Conservation (phyloP, 2,113 vertebrate genomes). For the Poecile atricapillus region DNA sequence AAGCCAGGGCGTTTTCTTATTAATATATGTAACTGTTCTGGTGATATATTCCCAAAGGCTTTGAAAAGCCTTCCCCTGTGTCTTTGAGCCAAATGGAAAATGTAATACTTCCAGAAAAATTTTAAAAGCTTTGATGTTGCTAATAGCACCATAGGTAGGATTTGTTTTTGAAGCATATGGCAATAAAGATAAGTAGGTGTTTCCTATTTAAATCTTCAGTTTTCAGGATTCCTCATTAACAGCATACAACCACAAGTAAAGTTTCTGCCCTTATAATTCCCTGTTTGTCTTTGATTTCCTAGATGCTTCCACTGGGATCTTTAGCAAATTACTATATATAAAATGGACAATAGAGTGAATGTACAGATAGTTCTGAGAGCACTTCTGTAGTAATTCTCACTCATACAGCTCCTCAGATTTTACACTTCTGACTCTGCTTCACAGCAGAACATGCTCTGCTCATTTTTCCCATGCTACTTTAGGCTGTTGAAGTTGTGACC, state of each 20-base stretch:
- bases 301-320: neutral
- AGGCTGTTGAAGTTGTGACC: neutral
- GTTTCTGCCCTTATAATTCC: neutral
- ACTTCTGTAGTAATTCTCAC: neutral
- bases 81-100: conserved; percentile 24
- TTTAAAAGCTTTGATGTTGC: conserved; percentile 35
- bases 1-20: neutral
- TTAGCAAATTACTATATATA: neutral
- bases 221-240: neutral
- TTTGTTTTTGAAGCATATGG: conserved; percentile 16
- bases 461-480: neutral
- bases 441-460: neutral
- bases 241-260: neutral
- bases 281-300: neutral
- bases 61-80: neutral
- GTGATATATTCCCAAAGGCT: neutral
- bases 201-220: neutral
- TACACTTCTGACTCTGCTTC: neutral
- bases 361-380: neutral
- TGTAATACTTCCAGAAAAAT: conserved; percentile 8
- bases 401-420: neutral
- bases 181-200: conserved; percentile 9
- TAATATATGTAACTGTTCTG: conserved; percentile 11
- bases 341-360: neutral
- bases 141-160: conserved; percentile 8